Evolutionary conservation across 2,888 invertebrate genomes (phyloP), one percentile per base, ranked within the genome.

Genomic region (Philonicus albiceps): DNA sequence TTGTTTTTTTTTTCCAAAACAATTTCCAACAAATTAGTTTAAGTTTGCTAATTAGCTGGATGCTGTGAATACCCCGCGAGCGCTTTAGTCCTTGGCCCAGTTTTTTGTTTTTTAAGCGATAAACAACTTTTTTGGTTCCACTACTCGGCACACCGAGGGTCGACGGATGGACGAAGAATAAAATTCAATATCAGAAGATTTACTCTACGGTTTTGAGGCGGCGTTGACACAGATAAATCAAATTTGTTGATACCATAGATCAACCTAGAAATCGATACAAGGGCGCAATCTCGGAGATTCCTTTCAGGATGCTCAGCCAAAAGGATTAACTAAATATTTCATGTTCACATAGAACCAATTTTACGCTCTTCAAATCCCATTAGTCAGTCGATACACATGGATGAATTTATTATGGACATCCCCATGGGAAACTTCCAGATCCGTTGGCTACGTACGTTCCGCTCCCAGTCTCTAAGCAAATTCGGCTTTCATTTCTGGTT

Each of bases 301-400:
- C 53, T 85, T 85, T 85, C 85, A 53, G 53, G 76, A 86, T 86
- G 87, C 87, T 88, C 88, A 88, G 87, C 89, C 86, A 90, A n/a
- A 92, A 91, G 92, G 92, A 92, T 92, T 91, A 91, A 91, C 91
- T 92, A 91, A 92, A 92, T 92, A 91, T 92, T 92, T 92, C 91
- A 92, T 91, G 92, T 92, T 91, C 92, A 91, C 92, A 92, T 91
- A 91, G 92, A 92, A 92, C 92, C 92, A 92, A 92, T 92, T 92
- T 92, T 92, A 92, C 92, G 92, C 92, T 92, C 91, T 92, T 92
- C 92, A 92, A 92, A 92, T 92, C 92, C 92, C 91, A 92, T 92
- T 92, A 92, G 92, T 92, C 91, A 91, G 91, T 91, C 91, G 91
- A 90, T 91, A 89, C 88, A 88, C 86, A 87, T 86, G 85, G 87